Evolutionary conservation across 2,797 vertebrate species (phyloP).

Genomic region (Poeciliopsis infans): DNA sequence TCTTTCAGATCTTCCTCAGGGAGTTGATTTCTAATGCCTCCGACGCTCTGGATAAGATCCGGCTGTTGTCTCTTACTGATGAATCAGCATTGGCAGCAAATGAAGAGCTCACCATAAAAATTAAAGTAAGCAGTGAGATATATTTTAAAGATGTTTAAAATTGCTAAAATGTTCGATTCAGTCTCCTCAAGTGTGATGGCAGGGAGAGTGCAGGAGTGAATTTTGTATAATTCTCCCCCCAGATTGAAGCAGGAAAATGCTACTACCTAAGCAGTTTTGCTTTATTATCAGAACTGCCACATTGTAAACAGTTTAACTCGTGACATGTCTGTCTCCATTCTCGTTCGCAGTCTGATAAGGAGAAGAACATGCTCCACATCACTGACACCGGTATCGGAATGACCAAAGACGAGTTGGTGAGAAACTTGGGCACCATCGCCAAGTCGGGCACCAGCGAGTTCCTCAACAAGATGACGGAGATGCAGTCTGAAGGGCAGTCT

Average conservation of each 20-base stretch:
- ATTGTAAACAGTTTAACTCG: background rate
- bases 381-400: constrained; percentile 98
- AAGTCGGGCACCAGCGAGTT: constrained; percentile 99
- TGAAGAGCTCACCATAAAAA: constrained; percentile 96
- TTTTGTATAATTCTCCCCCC: background rate
- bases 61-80: constrained; percentile 92
- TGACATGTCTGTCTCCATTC: constrained; percentile 7
- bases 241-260: background rate
- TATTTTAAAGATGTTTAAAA: background rate
- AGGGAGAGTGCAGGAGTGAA: background rate
- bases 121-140: constrained; percentile 83
- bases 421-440: constrained; percentile 96
- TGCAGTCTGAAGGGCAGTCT: constrained; percentile 90
- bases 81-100: constrained; percentile 89
- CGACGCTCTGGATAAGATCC: constrained; percentile 97
- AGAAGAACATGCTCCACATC: constrained; percentile 98
- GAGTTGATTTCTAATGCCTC: constrained; percentile 99
- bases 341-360: constrained; percentile 90
- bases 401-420: constrained; percentile 96
- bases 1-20: constrained; percentile 93
- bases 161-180: background rate
- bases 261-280: background rate
- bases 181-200: background rate
- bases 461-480: constrained; percentile 93
- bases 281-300: background rate